phyloP scores from a whole-genome alignment of 2,888 invertebrate species.

The Morpho helenor region DNA sequence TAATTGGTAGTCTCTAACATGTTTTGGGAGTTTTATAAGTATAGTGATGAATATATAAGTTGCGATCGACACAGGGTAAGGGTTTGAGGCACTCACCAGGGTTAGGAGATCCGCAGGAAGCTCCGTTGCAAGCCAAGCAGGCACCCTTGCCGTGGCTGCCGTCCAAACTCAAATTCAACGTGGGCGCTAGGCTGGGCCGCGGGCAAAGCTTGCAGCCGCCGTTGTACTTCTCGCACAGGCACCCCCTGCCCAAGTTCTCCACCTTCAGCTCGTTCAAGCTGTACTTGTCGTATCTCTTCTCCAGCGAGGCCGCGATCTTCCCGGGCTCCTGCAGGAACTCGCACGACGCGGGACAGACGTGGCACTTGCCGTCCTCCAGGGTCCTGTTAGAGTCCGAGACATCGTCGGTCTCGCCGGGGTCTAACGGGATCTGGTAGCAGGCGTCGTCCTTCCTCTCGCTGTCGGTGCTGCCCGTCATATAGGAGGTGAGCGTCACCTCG shows the following conservation, averaged over 20 bases:
- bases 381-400: conserved; percentile 51
- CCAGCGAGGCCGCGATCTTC: conserved; percentile 51
- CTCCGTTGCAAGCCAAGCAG: conserved; percentile 54
- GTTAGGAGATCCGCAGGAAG: conserved; percentile 46
- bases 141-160: conserved; percentile 50
- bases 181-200: conserved; percentile 45
- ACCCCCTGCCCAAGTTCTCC: conserved; percentile 57
- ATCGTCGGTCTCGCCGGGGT: conserved; percentile 56
- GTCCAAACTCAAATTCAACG: conserved; percentile 42
- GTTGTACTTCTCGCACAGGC: conserved; percentile 67
- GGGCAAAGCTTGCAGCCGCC: conserved; percentile 72
- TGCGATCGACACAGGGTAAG: too few relatives aligned
- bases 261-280: conserved; percentile 65
- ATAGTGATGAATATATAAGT: too few relatives aligned
- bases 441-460: conserved; percentile 39
- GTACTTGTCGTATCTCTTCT: conserved; percentile 52
- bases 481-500: conserved; percentile 71
- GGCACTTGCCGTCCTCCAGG: conserved; percentile 44
- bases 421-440: conserved; percentile 43
- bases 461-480: conserved; percentile 52
- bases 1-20: too few relatives aligned
- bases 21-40: too few relatives aligned
- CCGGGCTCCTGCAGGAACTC: conserved; percentile 50
- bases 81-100: conserved; percentile 46
- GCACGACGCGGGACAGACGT: conserved; percentile 55